Conservation (phyloP, 92 coral and sea anemone genomes). For the Anthopleura xanthogrammica region DNA sequence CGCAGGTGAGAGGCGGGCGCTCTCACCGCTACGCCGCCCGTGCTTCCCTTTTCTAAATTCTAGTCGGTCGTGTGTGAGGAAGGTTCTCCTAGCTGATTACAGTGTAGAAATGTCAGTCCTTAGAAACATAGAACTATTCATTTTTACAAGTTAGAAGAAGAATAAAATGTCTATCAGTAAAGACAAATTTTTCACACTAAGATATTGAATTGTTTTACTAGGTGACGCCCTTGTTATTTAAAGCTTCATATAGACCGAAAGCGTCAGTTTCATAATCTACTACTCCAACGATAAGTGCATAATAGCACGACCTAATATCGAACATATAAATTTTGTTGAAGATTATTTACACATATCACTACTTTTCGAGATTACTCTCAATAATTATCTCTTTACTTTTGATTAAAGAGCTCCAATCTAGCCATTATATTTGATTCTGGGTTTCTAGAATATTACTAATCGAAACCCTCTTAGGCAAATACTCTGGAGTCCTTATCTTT, state of each 20-base stretch:
- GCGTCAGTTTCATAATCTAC: neutral
- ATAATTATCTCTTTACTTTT: neutral
- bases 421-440: neutral
- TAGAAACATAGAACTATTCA: too few relatives aligned
- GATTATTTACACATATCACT: neutral
- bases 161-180: too few relatives aligned
- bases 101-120: too few relatives aligned
- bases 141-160: too few relatives aligned
- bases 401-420: neutral
- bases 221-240: neutral
- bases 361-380: neutral
- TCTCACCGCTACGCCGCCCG: too few relatives aligned
- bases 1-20: too few relatives aligned
- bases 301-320: neutral
- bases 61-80: too few relatives aligned
- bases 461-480: constrained; percentile 5
- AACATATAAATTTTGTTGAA: neutral
- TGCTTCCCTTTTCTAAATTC: too few relatives aligned
- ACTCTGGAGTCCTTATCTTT: neutral
- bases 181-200: neutral
- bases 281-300: neutral
- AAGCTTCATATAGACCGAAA: neutral
- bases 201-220: neutral
- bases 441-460: neutral
- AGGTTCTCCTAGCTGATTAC: too few relatives aligned